phyloP scores from a whole-genome alignment of 2,113 vertebrate genomes.

The Epinephelus cyanopodus region DNA sequence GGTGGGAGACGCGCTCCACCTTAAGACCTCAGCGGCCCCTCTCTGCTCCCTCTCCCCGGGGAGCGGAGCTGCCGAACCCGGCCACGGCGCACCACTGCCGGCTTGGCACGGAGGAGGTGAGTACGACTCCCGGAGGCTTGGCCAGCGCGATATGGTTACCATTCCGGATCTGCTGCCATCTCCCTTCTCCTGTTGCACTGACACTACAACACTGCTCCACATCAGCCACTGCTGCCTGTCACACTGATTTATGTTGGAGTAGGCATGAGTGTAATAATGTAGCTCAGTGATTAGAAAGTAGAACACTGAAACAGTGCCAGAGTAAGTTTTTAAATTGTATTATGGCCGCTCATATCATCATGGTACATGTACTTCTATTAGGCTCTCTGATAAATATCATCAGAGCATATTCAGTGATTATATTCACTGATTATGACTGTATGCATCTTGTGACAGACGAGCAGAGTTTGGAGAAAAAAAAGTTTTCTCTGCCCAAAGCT shows the following conservation, averaged over 20 bases:
- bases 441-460: slow-evolving; percentile 27
- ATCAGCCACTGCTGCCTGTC: slow-evolving; percentile 39
- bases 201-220: slow-evolving; percentile 45
- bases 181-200: slow-evolving; percentile 51
- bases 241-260: slow-evolving; percentile 5
- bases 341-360: background rate
- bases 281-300: background rate
- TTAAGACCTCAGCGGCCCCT: slow-evolving; percentile 78
- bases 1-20: slow-evolving; percentile 59
- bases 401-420: background rate
- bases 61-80: slow-evolving; percentile 56
- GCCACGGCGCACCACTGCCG: slow-evolving; percentile 64
- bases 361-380: background rate
- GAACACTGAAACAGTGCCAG: background rate
- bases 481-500: slow-evolving; percentile 42
- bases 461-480: slow-evolving; percentile 37
- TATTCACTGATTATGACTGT: background rate
- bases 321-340: background rate
- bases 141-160: slow-evolving; percentile 51
- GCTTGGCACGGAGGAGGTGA: slow-evolving; percentile 64
- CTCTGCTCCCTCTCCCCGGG: slow-evolving; percentile 53
- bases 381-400: background rate
- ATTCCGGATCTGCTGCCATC: slow-evolving; percentile 45
- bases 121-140: slow-evolving; percentile 45
- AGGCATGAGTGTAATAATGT: background rate